Base-by-base conservation (phyloP, 2,113 vertebrate species). In the Tympanuchus pallidicinctus region DNA sequence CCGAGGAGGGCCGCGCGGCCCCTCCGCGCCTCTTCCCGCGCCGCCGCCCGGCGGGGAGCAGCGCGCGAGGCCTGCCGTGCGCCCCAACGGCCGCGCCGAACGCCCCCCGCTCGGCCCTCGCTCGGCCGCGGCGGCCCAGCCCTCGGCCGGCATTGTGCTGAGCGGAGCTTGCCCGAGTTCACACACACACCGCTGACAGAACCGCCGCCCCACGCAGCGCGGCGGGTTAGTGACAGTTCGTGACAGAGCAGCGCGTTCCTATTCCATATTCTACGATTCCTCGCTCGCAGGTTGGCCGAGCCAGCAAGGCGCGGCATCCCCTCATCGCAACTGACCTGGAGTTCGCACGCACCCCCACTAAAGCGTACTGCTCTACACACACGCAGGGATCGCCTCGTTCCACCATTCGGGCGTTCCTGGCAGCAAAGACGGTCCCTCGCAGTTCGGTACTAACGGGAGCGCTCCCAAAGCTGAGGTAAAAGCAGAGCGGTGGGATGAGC, bases 291-390 rank as follows among this genome's bases (percentile, higher is more conserved):
- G 80, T 36, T 50, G 16, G 79, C 48, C 48, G 14, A 69, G 77
- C 57, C 78, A 83, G 47, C 42, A 43, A 74, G 79, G 82, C 72
- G 94, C 52, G 57, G 79, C 75, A 93, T 54, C 36, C 47, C 72
- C 10, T 25, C 75, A 87, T n/a, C 48, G 47, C 89, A 22, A 45
- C 43, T 72, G 75, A 57, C 61, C 79, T 64, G 30, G 22, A 80
- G 72, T 91, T 83, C 48, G 86, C 3, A 1, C 70, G 72, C 45
- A 20, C 19, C 79, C 89, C 83, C 40, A 52, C 60, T 47, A 65
- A 45, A 86, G 52, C 28, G 16, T 7, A 36, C 11, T 13, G n/a
- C 34, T 36, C 42, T 11, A 8, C 6, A 72, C 8, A 2, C 6
- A 75, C 0, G 0, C 1, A 65, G 19, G 6, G 54, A 63, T 21